These are phyloP conservation scores for Megaustenia siamemsis DNA, from an alignment of 2,888 invertebrate species.

Conservation along the genomic window DNA sequence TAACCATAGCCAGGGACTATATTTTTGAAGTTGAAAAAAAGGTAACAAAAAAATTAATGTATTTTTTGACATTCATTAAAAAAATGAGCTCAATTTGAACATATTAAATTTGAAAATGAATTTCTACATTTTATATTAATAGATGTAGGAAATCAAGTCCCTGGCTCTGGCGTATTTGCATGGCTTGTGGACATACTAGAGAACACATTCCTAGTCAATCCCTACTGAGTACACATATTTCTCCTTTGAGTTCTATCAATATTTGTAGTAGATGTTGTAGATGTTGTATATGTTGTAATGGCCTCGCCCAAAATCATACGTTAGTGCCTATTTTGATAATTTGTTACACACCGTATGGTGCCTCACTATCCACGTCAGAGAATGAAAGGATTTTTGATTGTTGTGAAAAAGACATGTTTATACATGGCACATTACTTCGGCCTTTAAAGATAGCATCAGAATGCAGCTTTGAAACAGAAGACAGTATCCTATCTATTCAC, in stretches of 20 bases:
- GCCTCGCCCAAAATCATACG: too few species aligned
- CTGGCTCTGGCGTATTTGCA: constrained; percentile 52
- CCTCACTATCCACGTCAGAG: too few species aligned
- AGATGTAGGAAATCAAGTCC: constrained; percentile 20
- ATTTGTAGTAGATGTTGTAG: too few species aligned
- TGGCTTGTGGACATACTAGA: constrained; percentile 28
- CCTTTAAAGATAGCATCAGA: not conserved
- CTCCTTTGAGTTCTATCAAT: too few species aligned
- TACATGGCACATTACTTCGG: too few species aligned
- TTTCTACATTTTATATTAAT: not conserved
- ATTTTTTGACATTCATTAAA: constrained; percentile 3
- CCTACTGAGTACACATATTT: too few species aligned
- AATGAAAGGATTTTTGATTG: too few species aligned
- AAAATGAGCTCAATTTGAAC: not conserved
- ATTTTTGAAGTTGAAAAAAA: constrained; percentile 34
- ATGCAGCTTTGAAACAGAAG: constrained; percentile 5
- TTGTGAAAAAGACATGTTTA: not conserved
- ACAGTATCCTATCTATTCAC: not conserved
- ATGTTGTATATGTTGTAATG: too few species aligned
- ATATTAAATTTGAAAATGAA: not conserved
- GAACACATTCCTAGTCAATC: not conserved
- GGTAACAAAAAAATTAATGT: not conserved
- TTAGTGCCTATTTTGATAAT: too few species aligned
- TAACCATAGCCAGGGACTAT: constrained; percentile 57
- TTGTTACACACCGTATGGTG: too few species aligned